These are phyloP conservation scores for Alsophila aescularia DNA, from an alignment of 2,888 invertebrate genomes.

Conservation along the genomic window DNA sequence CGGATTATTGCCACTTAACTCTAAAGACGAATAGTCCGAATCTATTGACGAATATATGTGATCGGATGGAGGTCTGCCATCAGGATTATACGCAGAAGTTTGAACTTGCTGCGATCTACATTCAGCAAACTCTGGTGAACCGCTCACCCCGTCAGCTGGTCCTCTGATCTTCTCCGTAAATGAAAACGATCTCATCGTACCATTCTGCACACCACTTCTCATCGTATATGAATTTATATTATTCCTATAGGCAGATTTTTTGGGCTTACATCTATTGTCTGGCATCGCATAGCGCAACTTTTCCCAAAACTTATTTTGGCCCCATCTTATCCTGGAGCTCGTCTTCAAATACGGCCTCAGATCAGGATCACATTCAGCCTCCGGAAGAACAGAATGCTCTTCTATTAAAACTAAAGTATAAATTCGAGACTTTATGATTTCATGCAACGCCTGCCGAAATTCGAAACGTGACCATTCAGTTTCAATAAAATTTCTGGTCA, in stretches of 20 bases:
- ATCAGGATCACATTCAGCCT: conserved; percentile 94
- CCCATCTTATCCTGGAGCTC: conserved; percentile 92
- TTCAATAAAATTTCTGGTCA: conserved; percentile 94
- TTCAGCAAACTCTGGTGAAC: conserved; percentile 86
- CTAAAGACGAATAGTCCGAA: conserved; percentile 93
- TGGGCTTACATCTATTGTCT: conserved; percentile 82
- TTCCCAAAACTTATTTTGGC: conserved; percentile 97
- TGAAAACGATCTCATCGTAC: conserved; percentile 85
- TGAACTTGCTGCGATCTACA: conserved; percentile 67
- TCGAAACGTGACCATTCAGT: conserved; percentile 97
- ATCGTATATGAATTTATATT: conserved; percentile 94
- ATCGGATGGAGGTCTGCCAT: conserved; percentile 91
- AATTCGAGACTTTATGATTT: conserved; percentile 92
- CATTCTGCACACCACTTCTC: conserved; percentile 85
- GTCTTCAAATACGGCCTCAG: conserved; percentile 94
- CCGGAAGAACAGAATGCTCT: conserved; percentile 90
- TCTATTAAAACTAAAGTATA: conserved; percentile 94
- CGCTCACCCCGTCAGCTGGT: conserved; percentile 77
- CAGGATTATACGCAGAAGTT: conserved; percentile 72
- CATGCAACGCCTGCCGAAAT: conserved; percentile 94
- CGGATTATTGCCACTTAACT: conserved; percentile 84
- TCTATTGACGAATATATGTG: conserved; percentile 96
- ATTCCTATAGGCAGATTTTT: conserved; percentile 87
- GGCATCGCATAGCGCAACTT: conserved; percentile 95
- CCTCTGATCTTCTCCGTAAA: conserved; percentile 81